A percentile compares a stretch with the other conserved stretches of the same genome.
Evolutionary conservation across 2,113 vertebrate genomes (phyloP).

Genomic region (Tragulus kanchil): DNA sequence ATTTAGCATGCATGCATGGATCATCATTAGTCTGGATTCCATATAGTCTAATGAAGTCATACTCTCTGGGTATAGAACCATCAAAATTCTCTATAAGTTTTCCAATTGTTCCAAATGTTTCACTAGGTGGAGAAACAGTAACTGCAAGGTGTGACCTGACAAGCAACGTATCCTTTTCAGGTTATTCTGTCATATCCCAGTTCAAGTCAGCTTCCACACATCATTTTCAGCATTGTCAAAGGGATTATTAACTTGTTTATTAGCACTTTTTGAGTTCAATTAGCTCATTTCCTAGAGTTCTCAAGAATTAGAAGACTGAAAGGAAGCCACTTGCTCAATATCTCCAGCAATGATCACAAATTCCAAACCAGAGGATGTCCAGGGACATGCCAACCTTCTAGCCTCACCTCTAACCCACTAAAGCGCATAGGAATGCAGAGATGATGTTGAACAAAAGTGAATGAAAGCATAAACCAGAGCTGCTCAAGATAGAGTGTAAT

Average conservation of each 20-base stretch:
- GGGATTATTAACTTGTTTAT: neutral
- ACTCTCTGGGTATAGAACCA: neutral
- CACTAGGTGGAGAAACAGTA: neutral
- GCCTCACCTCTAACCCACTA: neutral
- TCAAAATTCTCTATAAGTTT: neutral
- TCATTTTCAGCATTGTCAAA: neutral
- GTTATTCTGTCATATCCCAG: neutral
- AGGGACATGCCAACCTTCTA: neutral
- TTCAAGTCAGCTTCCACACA: neutral
- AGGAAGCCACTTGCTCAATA: neutral
- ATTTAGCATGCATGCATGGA: neutral
- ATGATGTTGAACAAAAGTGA: constrained; percentile 52
- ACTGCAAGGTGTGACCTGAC: neutral
- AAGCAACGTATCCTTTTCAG: neutral
- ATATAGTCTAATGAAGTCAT: neutral
- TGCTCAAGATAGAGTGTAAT: constrained; percentile 47
- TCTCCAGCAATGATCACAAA: neutral
- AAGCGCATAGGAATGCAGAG: constrained; percentile 38
- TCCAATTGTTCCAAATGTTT: neutral
- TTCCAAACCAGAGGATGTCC: neutral
- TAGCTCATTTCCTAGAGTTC: neutral
- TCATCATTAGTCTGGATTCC: neutral
- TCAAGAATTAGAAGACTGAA: constrained; percentile 23
- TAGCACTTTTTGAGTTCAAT: neutral
- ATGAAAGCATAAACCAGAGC: constrained; percentile 46